Conservation (phyloP, 1,140 invertebrate species). For the Ptiloglossa arizonensis region DNA sequence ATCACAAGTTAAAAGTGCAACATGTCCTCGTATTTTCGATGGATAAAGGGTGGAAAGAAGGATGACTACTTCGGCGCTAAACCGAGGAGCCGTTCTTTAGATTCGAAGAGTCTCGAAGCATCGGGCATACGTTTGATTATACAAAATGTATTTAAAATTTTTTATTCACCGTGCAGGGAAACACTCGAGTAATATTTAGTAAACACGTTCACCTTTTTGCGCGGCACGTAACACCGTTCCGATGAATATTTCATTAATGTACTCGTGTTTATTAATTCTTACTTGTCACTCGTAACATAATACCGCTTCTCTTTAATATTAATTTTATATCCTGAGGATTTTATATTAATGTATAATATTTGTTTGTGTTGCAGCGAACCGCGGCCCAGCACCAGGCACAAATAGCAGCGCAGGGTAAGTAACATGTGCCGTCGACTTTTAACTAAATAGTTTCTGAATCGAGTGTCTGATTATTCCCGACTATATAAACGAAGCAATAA, state of each 20-base stretch:
- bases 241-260: no score
- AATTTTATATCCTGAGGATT: not conserved
- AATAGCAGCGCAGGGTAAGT: conserved; percentile 84
- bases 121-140: conserved; percentile 86
- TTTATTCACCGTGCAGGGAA: not conserved
- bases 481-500: not conserved
- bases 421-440: not conserved
- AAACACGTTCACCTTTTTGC: not conserved
- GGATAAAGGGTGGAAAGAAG: conserved; percentile 87
- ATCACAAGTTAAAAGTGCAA: conserved; percentile 29
- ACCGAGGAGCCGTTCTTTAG: conserved; percentile 89
- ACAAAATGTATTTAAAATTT: conserved; percentile 75
- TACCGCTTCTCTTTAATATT: no score
- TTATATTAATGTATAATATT: conserved; percentile 4
- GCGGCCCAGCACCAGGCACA: conserved; percentile 85
- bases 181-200: not conserved
- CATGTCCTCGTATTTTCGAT: conserved; percentile 88
- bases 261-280: no score
- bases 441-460: conserved; percentile 16
- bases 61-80: conserved; percentile 84
- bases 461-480: conserved; percentile 27
- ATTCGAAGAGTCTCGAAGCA: conserved; percentile 87
- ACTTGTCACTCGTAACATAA: not conserved
- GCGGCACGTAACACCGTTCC: not conserved
- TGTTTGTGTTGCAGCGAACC: conserved; percentile 84